phyloP scores from a whole-genome alignment of 2,113 vertebrate species.

The Brachyistius frenatus region DNA sequence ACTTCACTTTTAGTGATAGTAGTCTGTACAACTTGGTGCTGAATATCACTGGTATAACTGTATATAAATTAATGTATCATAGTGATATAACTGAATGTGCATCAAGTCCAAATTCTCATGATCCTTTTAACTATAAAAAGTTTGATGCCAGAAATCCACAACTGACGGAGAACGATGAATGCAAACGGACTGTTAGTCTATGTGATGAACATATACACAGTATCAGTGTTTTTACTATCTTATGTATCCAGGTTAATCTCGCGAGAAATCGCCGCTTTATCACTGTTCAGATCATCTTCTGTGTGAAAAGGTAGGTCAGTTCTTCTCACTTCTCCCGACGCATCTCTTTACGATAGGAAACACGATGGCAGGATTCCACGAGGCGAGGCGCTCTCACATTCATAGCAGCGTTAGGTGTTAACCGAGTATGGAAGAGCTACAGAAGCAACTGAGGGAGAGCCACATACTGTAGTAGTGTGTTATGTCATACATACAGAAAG shows the following conservation, averaged over 20 bases:
- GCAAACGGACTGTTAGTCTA: constrained; percentile 45
- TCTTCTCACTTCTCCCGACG: constrained; percentile 7
- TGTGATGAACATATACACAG: constrained; percentile 29
- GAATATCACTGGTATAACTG: constrained; percentile 49
- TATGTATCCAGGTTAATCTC: constrained; percentile 33
- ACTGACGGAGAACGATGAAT: constrained; percentile 20
- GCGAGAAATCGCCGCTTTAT: constrained; percentile 7
- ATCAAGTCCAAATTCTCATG: constrained; percentile 25
- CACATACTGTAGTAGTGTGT: constrained; percentile 21
- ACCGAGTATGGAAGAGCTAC: constrained; percentile 40
- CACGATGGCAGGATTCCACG: constrained; percentile 32
- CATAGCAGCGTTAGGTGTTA: constrained; percentile 69
- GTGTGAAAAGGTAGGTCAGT: constrained; percentile 40
- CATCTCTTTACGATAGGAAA: constrained; percentile 32
- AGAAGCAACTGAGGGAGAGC: constrained; percentile 34
- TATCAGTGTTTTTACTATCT: constrained; percentile 27
- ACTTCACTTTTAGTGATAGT: constrained; percentile 46
- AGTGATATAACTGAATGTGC: constrained; percentile 21
- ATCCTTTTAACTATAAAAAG: constrained; percentile 41
- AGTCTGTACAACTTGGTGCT: constrained; percentile 62
- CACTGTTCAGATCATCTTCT: constrained; percentile 25
- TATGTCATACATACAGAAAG: constrained; percentile 29
- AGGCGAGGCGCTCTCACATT: constrained; percentile 19
- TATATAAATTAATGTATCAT: constrained; percentile 45
- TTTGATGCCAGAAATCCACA: constrained; percentile 24